These are phyloP conservation scores for Taxidea taxus DNA, from an alignment of 2,113 vertebrate species.

Conservation along the genomic window DNA sequence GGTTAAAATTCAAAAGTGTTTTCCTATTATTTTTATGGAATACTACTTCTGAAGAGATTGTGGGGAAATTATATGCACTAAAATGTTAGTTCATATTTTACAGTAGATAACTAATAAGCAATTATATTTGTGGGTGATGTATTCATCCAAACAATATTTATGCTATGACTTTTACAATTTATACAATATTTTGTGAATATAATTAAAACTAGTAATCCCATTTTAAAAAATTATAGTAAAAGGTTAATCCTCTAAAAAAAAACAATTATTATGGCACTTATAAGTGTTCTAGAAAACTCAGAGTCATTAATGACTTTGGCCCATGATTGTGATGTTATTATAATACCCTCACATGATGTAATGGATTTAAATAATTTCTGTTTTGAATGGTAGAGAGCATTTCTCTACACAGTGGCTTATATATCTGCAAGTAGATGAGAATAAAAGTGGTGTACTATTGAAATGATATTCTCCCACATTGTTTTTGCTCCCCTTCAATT, in stretches of 20 bases:
- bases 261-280: not conserved
- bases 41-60: not conserved
- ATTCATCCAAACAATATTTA: not conserved
- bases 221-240: not conserved
- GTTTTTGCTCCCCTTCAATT: not conserved
- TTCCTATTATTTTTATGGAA: constrained; percentile 41
- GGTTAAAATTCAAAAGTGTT: constrained; percentile 33
- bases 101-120: not conserved
- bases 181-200: constrained; percentile 11
- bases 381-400: not conserved
- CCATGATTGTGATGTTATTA: not conserved
- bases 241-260: not conserved
- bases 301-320: not conserved
- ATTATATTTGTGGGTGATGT: not conserved
- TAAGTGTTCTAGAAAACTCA: not conserved
- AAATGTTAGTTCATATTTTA: not conserved
- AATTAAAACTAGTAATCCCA: constrained; percentile 13
- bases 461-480: not conserved
- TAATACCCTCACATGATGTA: not conserved
- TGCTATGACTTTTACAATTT: not conserved
- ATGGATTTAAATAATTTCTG: not conserved
- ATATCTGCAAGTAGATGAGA: not conserved
- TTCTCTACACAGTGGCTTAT: not conserved
- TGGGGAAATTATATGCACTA: not conserved
- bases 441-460: not conserved